Percentiles rank a stretch among this genome's conserved stretches.
phyloP scores from a whole-genome alignment of 2,888 invertebrate genomes.

The Scaptomyza reducta region DNA sequence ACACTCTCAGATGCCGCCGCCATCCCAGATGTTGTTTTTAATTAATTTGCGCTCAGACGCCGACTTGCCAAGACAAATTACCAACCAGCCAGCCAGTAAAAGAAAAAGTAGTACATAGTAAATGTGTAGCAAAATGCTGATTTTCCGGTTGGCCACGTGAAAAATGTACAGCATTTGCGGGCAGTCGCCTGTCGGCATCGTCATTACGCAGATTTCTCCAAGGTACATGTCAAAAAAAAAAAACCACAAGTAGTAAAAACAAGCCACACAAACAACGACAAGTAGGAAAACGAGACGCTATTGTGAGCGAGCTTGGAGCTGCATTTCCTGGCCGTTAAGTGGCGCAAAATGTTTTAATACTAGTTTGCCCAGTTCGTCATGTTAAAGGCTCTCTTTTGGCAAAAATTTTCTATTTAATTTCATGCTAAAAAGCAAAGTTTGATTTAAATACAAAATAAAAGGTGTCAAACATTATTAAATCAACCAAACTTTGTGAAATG shows the following conservation, averaged over 20 bases:
- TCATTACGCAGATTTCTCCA: slow-evolving; percentile 70
- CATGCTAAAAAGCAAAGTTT: background rate
- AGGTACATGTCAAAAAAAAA: slow-evolving; percentile 39
- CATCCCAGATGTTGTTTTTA: slow-evolving; percentile 63
- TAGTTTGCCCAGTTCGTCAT: slow-evolving; percentile 1
- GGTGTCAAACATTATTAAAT: background rate
- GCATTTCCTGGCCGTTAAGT: slow-evolving; percentile 27
- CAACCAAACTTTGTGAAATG: no score
- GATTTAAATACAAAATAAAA: background rate
- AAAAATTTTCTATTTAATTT: background rate
- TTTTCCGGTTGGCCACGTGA: slow-evolving; percentile 28
- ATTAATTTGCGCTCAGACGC: slow-evolving; percentile 64
- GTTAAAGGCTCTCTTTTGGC: background rate
- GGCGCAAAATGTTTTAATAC: slow-evolving; percentile 10
- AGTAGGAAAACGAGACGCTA: slow-evolving; percentile 5
- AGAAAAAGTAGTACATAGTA: slow-evolving; percentile 12
- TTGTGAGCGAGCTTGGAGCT: slow-evolving; percentile 17
- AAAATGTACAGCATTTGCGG: slow-evolving; percentile 49
- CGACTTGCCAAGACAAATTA: slow-evolving; percentile 48
- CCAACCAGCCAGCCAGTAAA: slow-evolving; percentile 17
- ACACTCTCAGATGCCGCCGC: slow-evolving; percentile 11
- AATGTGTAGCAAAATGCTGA: slow-evolving; percentile 15
- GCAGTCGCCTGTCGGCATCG: slow-evolving; percentile 12
- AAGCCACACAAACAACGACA: slow-evolving; percentile 3
- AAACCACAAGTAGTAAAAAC: background rate